A percentile compares a stretch with the other conserved stretches of the same genome.
Conservation (phyloP, 2,888 invertebrate species). For the Hoplodrina ambigua region DNA sequence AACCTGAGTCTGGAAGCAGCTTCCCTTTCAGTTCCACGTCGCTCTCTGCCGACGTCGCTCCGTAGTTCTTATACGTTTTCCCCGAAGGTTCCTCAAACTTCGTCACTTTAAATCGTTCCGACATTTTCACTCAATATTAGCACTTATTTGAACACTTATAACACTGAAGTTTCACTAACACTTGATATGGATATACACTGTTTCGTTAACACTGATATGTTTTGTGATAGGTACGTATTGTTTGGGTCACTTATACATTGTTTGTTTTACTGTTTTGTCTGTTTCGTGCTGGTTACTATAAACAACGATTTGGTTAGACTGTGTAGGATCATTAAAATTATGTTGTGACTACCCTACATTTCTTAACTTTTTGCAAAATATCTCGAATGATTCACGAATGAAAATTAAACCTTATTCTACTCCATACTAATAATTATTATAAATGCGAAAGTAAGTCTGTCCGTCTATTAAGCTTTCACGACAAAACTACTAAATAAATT, state of each 20-base stretch:
- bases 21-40: slow-evolving; percentile 86
- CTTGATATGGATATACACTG: slow-evolving; percentile 60
- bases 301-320: slow-evolving; percentile 42
- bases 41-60: slow-evolving; percentile 89
- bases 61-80: slow-evolving; percentile 90
- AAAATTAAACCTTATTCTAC: too few relatives aligned
- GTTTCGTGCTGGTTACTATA: slow-evolving; percentile 33
- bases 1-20: slow-evolving; percentile 85
- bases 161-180: slow-evolving; percentile 49
- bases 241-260: slow-evolving; percentile 47
- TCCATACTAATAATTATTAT: too few relatives aligned
- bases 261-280: slow-evolving; percentile 23
- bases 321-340: not conserved
- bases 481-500: too few relatives aligned
- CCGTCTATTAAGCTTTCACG: too few relatives aligned
- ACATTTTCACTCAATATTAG: slow-evolving; percentile 82
- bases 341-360: not conserved
- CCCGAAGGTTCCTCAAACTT: slow-evolving; percentile 90
- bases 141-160: slow-evolving; percentile 53
- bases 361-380: not conserved
- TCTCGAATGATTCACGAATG: not conserved
- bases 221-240: slow-evolving; percentile 43
- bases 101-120: slow-evolving; percentile 91
- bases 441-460: too few relatives aligned
- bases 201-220: slow-evolving; percentile 54